Conservation (phyloP, 64 coral and sea anemone genomes). For the Porites lutea region DNA sequence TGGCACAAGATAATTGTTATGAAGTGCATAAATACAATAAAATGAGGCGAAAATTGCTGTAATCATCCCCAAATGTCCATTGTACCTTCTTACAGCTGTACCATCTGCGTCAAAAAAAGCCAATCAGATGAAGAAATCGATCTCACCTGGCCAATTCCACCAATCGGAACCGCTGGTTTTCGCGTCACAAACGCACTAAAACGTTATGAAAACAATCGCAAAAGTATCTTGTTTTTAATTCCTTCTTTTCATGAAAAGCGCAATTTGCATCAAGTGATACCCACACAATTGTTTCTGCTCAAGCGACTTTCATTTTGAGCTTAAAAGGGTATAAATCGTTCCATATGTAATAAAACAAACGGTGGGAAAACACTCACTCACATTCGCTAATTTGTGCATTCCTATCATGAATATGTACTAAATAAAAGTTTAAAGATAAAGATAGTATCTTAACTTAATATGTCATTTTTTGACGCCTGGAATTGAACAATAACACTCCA, state of each 20-base stretch:
- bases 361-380: not conserved
- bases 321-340: conserved; percentile 33
- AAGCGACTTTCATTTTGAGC: conserved; percentile 1
- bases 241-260: conserved; percentile 44
- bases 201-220: conserved; percentile 87
- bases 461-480: conserved; percentile 11
- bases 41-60: conserved; percentile 92
- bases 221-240: conserved; percentile 86
- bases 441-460: not conserved
- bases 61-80: conserved; percentile 81
- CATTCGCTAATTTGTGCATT: not conserved
- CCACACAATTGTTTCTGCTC: conserved; percentile 47
- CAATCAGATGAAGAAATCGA: conserved; percentile 74
- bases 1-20: conserved; percentile 91
- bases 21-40: conserved; percentile 91
- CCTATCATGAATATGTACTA: not conserved
- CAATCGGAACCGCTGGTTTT: conserved; percentile 60
- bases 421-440: not conserved
- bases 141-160: conserved; percentile 72
- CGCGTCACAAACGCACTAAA: conserved; percentile 68
- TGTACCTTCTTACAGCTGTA: conserved; percentile 77
- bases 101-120: conserved; percentile 74
- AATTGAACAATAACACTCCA: conserved; percentile 58
- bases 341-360: not conserved
- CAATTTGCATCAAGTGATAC: conserved; percentile 74